Evolutionary conservation across 2,888 invertebrate genomes (phyloP), one percentile per base, ranked within the genome.

Genomic region (Nebria brevicollis): DNA sequence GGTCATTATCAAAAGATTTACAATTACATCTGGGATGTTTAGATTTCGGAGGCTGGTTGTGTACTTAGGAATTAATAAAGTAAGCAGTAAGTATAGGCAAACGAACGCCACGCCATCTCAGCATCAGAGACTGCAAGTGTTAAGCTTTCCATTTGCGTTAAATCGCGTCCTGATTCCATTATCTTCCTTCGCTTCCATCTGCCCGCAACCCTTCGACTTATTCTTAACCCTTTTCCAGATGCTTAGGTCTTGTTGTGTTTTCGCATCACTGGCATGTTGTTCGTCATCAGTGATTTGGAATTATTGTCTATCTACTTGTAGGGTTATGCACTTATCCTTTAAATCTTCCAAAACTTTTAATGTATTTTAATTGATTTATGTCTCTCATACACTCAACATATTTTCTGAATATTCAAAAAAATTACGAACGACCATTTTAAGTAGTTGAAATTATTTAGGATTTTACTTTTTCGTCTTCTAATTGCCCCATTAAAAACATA

Each of bases 31-130:
- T 81, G 81, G 73, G 73, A 54, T 66, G 76, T 76, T 66, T 76
- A 66, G 10, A 66, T 76, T 76, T 41, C 68, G 81, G 68, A 15
- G 25, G 26, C 54, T 54, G 25, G 70, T 72, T 81, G 81, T 81
- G 72, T 81, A 81, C 81, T 81, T 81, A 76, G 77, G 81, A 81
- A 81, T 81, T 81, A 81, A 81, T 81, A 81, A 81, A 81, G 77
- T 77, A 76, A 72, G 34, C 77, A 65, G 20, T 81, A 81, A 81
- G 81, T 81, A 70, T 70, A 26, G 25, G 70, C 70, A 34, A 26
- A 70, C 70, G 34, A 70, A 34, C 75, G 75, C 66, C 43, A 15
- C 34, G 26, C 42, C 80, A 75, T 75, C 70, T 65, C 75, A 34
- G 64, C 25, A 8, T 10, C 64, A n/a, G 13, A 25, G 54, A 34